A percentile compares a stretch with the other conserved stretches of the same genome.
Conservation (phyloP, 2,888 invertebrate species). For the Muschampia plurimacula region DNA sequence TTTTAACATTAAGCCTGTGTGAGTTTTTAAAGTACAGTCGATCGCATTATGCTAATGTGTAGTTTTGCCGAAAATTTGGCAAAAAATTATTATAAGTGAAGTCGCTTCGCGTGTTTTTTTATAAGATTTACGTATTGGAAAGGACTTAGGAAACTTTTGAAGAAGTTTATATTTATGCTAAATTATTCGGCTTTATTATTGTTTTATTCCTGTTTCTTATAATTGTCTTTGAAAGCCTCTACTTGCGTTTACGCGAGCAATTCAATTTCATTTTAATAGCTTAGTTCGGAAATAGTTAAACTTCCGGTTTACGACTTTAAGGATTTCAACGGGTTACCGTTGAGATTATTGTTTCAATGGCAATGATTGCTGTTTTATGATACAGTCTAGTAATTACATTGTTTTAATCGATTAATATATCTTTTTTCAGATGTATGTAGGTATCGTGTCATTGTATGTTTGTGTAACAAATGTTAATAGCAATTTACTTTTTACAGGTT, state of each 20-base stretch:
- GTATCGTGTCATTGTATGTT: too few relatives aligned
- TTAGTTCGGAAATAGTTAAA: constrained; percentile 34
- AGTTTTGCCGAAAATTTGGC: constrained; percentile 40
- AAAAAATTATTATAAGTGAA: constrained; percentile 17
- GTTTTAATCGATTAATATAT: too few relatives aligned
- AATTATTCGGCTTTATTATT: neutral
- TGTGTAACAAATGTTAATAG: neutral
- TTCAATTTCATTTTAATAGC: constrained; percentile 35
- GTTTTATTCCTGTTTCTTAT: neutral
- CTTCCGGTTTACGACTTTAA: constrained; percentile 30
- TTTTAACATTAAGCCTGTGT: constrained; percentile 85
- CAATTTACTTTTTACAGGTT: neutral
- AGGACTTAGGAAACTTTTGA: neutral
- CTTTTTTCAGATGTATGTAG: too few relatives aligned
- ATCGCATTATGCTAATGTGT: constrained; percentile 52
- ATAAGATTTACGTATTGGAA: neutral
- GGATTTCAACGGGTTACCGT: constrained; percentile 21
- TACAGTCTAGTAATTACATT: neutral
- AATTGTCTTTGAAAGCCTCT: neutral
- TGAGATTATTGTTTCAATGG: constrained; percentile 22
- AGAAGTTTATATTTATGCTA: neutral
- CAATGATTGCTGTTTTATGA: constrained; percentile 18
- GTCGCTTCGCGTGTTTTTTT: constrained; percentile 5
- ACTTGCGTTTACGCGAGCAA: constrained; percentile 33
- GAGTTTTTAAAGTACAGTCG: constrained; percentile 84